These are phyloP conservation scores for Thalassaphorura encarpata DNA, from an alignment of 1,140 invertebrate genomes.

Conservation along the genomic window DNA sequence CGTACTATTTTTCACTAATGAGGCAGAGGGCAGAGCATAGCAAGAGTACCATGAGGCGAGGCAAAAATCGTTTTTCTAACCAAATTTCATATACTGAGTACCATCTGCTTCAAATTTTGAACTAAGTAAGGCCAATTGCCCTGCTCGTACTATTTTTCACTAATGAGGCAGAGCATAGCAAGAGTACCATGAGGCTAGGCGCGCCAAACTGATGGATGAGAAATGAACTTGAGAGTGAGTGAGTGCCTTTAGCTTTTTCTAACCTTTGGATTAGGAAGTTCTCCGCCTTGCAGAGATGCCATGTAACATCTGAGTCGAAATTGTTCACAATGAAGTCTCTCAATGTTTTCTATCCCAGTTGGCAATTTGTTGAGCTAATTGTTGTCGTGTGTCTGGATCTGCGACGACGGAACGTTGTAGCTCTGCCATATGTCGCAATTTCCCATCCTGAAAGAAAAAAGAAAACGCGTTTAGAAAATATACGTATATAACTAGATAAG, in stretches of 20 bases:
- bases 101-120: too few relatives aligned
- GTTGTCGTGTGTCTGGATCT: constrained; percentile 78
- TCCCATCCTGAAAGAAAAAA: constrained; percentile 64
- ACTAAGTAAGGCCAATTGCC: constrained; percentile 31
- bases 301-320: constrained; percentile 93
- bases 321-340: constrained; percentile 91
- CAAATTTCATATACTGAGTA: too few relatives aligned
- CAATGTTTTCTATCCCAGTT: constrained; percentile 95
- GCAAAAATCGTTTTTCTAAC: too few relatives aligned
- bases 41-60: too few relatives aligned
- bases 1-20: too few relatives aligned
- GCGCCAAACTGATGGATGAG: too few relatives aligned
- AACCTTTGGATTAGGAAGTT: constrained; percentile 96
- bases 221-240: too few relatives aligned
- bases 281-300: constrained; percentile 88
- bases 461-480: constrained; percentile 8
- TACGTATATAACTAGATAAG: too few relatives aligned
- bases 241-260: not conserved
- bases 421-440: constrained; percentile 95
- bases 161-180: too few relatives aligned
- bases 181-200: too few relatives aligned
- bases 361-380: constrained; percentile 82
- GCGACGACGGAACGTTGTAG: constrained; percentile 88
- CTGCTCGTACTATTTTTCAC: too few relatives aligned
- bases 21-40: too few relatives aligned